A percentile compares a stretch with the other conserved stretches of the same genome.
phyloP scores from a whole-genome alignment of 2,888 invertebrate genomes.

The Drepana falcataria region DNA sequence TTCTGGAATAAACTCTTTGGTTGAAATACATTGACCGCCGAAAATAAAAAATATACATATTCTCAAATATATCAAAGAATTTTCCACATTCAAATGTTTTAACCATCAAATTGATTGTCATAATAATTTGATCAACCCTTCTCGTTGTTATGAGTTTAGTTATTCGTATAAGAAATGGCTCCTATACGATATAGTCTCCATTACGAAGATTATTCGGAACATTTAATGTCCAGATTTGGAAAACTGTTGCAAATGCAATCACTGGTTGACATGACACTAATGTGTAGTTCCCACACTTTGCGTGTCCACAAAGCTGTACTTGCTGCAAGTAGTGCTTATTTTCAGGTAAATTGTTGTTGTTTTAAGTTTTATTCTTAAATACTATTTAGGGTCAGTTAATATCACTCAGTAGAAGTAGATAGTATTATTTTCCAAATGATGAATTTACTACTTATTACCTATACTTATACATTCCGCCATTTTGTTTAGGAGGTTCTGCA shows the following conservation, averaged over 20 bases:
- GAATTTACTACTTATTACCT: not conserved
- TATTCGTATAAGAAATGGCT: constrained; percentile 47
- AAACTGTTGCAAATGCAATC: constrained; percentile 85
- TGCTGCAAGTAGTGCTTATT: constrained; percentile 85
- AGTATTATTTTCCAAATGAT: too few species aligned
- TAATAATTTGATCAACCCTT: not conserved
- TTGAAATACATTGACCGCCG: too few species aligned
- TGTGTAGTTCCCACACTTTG: constrained; percentile 86
- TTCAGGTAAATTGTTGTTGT: constrained; percentile 75
- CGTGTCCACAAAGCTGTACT: constrained; percentile 86
- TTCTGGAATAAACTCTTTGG: too few species aligned
- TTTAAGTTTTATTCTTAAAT: not conserved
- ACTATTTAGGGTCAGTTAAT: too few species aligned
- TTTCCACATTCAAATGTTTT: constrained; percentile 34
- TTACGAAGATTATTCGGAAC: constrained; percentile 84
- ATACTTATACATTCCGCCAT: constrained; percentile 4
- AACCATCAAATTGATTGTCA: constrained; percentile 17
- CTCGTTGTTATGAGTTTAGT: constrained; percentile 13
- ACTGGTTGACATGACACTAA: constrained; percentile 85
- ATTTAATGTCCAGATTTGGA: constrained; percentile 83
- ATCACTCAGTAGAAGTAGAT: too few species aligned
- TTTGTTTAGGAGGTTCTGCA: constrained; percentile 76
- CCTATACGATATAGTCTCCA: constrained; percentile 81
- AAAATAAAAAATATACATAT: too few species aligned
- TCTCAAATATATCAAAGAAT: constrained; percentile 1